Evolutionary conservation across 2,113 vertebrate genomes (phyloP), one percentile per base, ranked within the genome.

Genomic region (Cisticola juncidis): DNA sequence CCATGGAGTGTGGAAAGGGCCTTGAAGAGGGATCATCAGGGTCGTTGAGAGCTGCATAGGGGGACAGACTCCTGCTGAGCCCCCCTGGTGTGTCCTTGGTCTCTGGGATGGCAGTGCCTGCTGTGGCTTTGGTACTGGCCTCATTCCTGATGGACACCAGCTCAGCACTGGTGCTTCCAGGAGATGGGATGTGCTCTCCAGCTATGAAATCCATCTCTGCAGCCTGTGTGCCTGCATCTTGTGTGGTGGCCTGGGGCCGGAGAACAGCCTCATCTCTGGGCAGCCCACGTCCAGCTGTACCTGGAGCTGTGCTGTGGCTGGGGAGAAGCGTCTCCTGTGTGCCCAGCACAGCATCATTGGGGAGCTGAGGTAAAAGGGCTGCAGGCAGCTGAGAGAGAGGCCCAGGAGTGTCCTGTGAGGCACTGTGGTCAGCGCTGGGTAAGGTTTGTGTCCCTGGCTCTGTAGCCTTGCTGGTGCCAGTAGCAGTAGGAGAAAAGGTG

Each of bases 241-340:
- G 17, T 22, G 61, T 1, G 0, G 53, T 25, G 48, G n/a, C 24
- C 25, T 51, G 86, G 23, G 38, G 29, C 0, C 16, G 78, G 26
- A 17, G 31, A 48, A 13, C 14, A 21, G 42, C 0, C 0, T 2
- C 19, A 38, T 40, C 47, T 66, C 38, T 33, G 19, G 53, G 66
- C 8, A 71, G 65, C 12, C 40, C 78, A 22, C 26, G 56, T 42
- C 51, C 84, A 70, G 72, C 77, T 14, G 56, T 10, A 33, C 33
- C 0, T 0, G 2, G 33, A 25, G 5, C 40, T 1, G 3, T 0
- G 0, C 69, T 24, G 22, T 0, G 29, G 35, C 51, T 44, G 25
- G 9, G 6, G 25, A 10, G 4, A 26, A 21, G 35, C 0, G 0
- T 23, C 33, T n/a, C 36, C 62, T 17, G 77, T 48, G 42, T 0